Evolutionary conservation across 2,797 vertebrate genomes (phyloP).

Genomic region (Danio kyathit): DNA sequence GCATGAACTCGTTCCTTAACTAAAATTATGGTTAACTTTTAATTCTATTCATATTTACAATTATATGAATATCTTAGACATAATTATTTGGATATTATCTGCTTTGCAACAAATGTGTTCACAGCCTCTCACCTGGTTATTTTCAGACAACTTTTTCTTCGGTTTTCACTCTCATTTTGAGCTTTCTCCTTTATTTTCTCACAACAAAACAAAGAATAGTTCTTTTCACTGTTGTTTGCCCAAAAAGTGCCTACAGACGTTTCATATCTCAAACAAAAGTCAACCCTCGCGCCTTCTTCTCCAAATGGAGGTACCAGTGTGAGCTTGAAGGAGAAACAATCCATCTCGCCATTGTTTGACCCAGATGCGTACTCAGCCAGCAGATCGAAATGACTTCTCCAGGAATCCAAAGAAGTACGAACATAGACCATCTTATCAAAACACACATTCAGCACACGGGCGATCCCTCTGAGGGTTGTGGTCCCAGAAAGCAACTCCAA

Average conservation of each 20-base stretch:
- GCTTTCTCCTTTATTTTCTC: conserved; percentile 73
- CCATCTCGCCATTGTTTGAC: conserved; percentile 84
- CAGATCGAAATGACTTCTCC: conserved; percentile 92
- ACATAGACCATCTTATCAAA: conserved; percentile 89
- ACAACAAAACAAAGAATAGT: conserved; percentile 88
- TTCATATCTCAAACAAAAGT: conserved; percentile 95
- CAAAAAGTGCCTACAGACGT: conserved; percentile 91
- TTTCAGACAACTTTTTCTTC: conserved; percentile 95
- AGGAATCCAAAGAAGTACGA: conserved; percentile 88
- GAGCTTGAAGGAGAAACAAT: conserved; percentile 92
- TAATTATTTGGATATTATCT: not conserved
- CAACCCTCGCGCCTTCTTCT: conserved; percentile 83
- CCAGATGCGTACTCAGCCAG: conserved; percentile 89
- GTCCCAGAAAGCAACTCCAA: conserved; percentile 83
- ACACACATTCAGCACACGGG: conserved; percentile 92
- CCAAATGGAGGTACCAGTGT: conserved; percentile 87
- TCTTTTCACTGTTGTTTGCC: conserved; percentile 90
- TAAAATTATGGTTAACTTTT: too few species aligned
- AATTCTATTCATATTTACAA: too few species aligned
- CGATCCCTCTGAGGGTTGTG: conserved; percentile 85
- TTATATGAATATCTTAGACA: not conserved
- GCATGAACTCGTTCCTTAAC: not conserved
- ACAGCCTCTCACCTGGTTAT: conserved; percentile 80
- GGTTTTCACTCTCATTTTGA: conserved; percentile 73
- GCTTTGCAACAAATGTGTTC: not conserved